These are phyloP conservation scores for Caenorhabditis sp. DNA, from an alignment of 2,888 invertebrate species.

Conservation along the genomic window DNA sequence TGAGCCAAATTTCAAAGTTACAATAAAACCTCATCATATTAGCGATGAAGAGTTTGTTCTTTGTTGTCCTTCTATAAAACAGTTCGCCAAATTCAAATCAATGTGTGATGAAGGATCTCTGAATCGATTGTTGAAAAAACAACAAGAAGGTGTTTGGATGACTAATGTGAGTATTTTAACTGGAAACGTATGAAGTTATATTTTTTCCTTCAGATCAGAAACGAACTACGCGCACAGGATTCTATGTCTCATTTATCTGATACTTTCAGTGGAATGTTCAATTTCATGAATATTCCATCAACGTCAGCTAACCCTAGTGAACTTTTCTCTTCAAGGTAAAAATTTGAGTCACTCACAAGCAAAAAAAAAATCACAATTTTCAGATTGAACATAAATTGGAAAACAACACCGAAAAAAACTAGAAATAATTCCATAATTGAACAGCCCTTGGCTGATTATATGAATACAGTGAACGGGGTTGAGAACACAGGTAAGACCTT, in stretches of 20 bases:
- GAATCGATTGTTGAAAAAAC: constrained; percentile 23
- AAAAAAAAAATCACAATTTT: not conserved
- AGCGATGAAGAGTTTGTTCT: constrained; percentile 24
- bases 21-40: constrained; percentile 11
- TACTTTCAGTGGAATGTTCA: constrained; percentile 33
- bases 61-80: constrained; percentile 34
- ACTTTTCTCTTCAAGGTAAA: constrained; percentile 34
- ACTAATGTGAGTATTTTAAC: constrained; percentile 15
- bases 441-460: not conserved
- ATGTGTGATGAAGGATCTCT: constrained; percentile 23
- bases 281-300: constrained; percentile 23
- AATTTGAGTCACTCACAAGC: not conserved
- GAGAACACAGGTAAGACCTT: not conserved
- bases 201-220: constrained; percentile 16
- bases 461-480: not conserved
- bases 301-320: constrained; percentile 38
- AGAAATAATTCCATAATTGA: not conserved
- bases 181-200: too few species aligned
- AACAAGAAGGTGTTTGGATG: constrained; percentile 34
- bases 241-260: constrained; percentile 37
- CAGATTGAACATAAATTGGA: constrained; percentile 1
- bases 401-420: not conserved
- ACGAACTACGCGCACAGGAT: constrained; percentile 24
- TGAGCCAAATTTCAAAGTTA: constrained; percentile 26
- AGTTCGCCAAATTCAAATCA: constrained; percentile 25